Base-by-base conservation (phyloP, 1,140 invertebrate species). In the Pentalonia nigronervosa region DNA sequence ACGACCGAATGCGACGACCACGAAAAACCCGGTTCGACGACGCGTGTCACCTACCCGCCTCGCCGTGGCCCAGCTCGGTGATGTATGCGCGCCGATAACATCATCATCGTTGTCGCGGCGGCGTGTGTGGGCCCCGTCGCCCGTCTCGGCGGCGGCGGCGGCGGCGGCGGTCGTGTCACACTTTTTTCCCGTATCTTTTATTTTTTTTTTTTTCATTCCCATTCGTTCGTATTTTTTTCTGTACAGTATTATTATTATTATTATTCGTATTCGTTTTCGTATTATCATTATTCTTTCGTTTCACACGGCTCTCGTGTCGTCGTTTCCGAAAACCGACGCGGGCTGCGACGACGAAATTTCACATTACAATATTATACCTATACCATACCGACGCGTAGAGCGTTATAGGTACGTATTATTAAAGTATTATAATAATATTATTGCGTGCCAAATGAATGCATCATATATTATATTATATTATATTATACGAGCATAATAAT, bases 41-140 rank as follows among this genome's bases (percentile, higher is more conserved):
- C 89, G 53, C 89, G 89, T 45, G 89, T 90, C 89, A 90, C 36
- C 89, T 67, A 67, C 36, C 89, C 89, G 56, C 53, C 45, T 4
- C 30, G 47, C 84, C 84, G 14, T 11, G 23, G 41, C 30, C 84
- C 47, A 34, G 50, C 9, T 20, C 89, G 53, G 89, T 67, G 89
- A 90, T 67, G 89, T 90, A 90, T 90, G 89, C 89, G 8, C 41
- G n/a, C 53, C 53, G 89, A 90, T 90, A 90, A 90, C 89, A 90
- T 90, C 89, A 67, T 90, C 56, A 90, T 90, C 87, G 86, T 50
- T 41, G 88, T 67, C 89, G 89, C 89, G 88, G 34, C 89, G 53
- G 89, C 36, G 89, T 67, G 89, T 90, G 89, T 90, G 89, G 88
- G 53, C 89, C 45, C 56, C 41, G 23, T 48, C n/a, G 36, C 36